Percentiles rank a stretch among this genome's conserved stretches.
phyloP scores from a whole-genome alignment of 2,797 vertebrate species.

The Enteromius viviparus region DNA sequence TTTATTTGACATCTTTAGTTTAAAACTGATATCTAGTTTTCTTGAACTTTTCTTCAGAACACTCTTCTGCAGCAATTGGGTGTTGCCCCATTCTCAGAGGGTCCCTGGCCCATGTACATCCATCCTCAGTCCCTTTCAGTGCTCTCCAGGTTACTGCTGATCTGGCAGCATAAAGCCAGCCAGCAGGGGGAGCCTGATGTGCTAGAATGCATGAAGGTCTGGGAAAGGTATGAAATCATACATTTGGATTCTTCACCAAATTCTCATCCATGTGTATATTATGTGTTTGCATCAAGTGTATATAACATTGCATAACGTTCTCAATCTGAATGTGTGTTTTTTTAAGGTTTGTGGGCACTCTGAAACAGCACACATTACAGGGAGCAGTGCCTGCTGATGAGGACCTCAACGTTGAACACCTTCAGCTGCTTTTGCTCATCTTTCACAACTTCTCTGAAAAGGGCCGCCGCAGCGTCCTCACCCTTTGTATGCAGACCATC shows the following conservation, averaged over 20 bases:
- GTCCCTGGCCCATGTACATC: constrained; percentile 96
- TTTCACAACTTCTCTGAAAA: constrained; percentile 95
- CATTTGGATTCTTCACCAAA: background rate
- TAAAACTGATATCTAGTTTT: background rate
- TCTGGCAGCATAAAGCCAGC: constrained; percentile 96
- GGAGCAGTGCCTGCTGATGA: constrained; percentile 88
- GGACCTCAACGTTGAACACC: constrained; percentile 95
- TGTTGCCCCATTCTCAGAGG: constrained; percentile 93
- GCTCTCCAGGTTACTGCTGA: constrained; percentile 91
- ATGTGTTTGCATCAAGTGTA: background rate
- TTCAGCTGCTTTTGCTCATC: constrained; percentile 94
- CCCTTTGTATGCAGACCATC: constrained; percentile 87
- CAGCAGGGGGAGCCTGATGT: constrained; percentile 93
- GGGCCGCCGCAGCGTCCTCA: constrained; percentile 83
- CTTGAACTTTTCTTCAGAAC: constrained; percentile 76
- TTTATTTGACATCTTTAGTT: background rate
- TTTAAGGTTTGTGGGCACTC: constrained; percentile 89
- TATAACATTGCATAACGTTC: background rate
- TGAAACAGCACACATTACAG: constrained; percentile 93
- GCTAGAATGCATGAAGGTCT: constrained; percentile 94
- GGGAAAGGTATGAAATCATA: constrained; percentile 88
- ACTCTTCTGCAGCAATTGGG: constrained; percentile 95
- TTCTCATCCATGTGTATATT: background rate
- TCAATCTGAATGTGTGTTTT: background rate
- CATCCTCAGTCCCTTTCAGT: constrained; percentile 95